phyloP scores from a whole-genome alignment of 2,888 invertebrate genomes.

The Latrodectus elegans region DNA sequence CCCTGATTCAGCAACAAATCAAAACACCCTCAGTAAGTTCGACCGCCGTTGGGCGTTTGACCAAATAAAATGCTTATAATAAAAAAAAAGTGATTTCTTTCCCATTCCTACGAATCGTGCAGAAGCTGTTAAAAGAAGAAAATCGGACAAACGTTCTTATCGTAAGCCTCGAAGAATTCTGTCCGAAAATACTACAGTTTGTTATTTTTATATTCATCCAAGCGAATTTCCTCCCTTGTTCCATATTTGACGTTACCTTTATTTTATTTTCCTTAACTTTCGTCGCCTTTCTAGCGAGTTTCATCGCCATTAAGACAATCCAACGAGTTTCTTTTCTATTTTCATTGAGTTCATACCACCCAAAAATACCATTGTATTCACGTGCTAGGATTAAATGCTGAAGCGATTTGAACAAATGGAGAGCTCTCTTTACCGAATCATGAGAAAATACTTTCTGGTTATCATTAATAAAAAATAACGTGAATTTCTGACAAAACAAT shows the following conservation, averaged over 20 bases:
- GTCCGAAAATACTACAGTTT: neutral
- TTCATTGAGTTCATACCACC: no score
- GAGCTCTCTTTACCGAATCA: no score
- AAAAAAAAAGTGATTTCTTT: constrained; percentile 22
- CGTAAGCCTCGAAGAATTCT: constrained; percentile 20
- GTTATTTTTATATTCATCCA: constrained; percentile 17
- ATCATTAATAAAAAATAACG: no score
- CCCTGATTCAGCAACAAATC: constrained; percentile 49
- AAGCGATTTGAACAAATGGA: no score
- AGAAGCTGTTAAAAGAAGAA: constrained; percentile 32
- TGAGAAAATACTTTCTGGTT: no score
- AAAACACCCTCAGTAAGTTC: constrained; percentile 43
- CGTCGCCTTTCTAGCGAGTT: no score
- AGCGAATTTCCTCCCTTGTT: constrained; percentile 13
- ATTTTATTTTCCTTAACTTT: no score
- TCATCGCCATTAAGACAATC: no score
- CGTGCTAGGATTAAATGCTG: no score
- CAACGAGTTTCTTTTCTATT: no score
- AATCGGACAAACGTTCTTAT: constrained; percentile 43
- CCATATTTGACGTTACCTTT: constrained; percentile 20
- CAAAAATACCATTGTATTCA: no score
- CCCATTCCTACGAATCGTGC: constrained; percentile 26
- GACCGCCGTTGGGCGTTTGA: constrained; percentile 50
- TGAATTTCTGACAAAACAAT: no score
- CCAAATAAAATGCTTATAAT: constrained; percentile 39